phyloP scores from a whole-genome alignment of 2,888 invertebrate genomes.

The Agelastica alni region DNA sequence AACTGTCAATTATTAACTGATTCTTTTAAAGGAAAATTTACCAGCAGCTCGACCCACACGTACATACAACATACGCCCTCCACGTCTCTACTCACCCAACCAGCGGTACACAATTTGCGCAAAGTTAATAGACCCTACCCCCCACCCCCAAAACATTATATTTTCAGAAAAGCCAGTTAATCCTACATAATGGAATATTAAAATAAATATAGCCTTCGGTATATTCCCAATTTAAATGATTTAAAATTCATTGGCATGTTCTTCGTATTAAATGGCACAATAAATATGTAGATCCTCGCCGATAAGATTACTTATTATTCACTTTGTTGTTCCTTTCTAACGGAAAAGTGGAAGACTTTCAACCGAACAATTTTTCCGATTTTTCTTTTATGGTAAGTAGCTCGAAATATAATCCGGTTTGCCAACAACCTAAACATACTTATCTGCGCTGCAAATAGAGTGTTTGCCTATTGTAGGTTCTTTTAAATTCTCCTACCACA shows the following conservation, averaged over 20 bases:
- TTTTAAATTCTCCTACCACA: no score
- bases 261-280: conserved; percentile 54
- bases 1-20: no score
- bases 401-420: no score
- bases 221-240: conserved; percentile 51
- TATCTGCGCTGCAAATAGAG: no score
- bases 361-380: no score
- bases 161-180: conserved; percentile 37
- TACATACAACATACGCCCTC: no score
- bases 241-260: conserved; percentile 55
- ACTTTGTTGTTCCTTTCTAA: conserved; percentile 9
- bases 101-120: conserved; percentile 14
- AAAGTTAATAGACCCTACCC: conserved; percentile 23
- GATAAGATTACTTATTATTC: conserved; percentile 42
- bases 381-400: no score
- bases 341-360: background rate
- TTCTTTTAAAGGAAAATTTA: no score
- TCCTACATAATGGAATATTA: conserved; percentile 35
- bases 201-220: conserved; percentile 28
- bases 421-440: no score
- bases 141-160: conserved; percentile 22
- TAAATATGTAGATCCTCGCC: conserved; percentile 53
- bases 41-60: no score
- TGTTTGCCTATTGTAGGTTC: no score
- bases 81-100: conserved; percentile 5